These are phyloP conservation scores for Boulengeromyrus knoepffleri DNA, from an alignment of 2,113 vertebrate genomes.

Conservation along the genomic window DNA sequence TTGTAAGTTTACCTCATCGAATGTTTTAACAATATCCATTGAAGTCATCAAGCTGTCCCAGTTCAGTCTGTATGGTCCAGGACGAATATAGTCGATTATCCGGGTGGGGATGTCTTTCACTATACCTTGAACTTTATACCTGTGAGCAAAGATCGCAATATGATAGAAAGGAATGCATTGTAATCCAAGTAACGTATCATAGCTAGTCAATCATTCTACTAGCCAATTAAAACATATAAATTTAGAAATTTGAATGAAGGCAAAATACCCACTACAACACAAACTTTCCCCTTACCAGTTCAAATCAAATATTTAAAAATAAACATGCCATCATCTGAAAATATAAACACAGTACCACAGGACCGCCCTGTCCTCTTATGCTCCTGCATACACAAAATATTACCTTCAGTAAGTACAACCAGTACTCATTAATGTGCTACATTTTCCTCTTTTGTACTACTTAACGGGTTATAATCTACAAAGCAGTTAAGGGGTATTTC, in stretches of 20 bases:
- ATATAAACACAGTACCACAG: background rate
- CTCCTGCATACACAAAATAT: background rate
- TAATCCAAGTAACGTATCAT: background rate
- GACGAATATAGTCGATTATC: conserved; percentile 71
- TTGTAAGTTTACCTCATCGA: conserved; percentile 60
- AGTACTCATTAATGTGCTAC: background rate
- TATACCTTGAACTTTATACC: conserved; percentile 74
- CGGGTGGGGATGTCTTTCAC: conserved; percentile 56
- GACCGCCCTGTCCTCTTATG: background rate
- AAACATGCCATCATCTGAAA: background rate
- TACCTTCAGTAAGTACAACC: background rate
- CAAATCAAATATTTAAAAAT: background rate
- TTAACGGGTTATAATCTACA: background rate
- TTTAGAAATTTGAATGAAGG: background rate
- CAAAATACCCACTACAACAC: background rate
- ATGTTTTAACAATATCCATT: conserved; percentile 69
- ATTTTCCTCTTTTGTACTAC: background rate
- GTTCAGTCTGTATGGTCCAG: conserved; percentile 66
- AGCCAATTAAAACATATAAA: background rate
- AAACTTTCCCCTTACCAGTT: background rate
- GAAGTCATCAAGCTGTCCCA: conserved; percentile 80
- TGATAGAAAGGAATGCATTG: background rate
- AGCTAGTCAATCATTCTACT: background rate
- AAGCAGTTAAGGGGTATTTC: background rate
- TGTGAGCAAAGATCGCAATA: conserved; percentile 34